Evolutionary conservation across 2,888 invertebrate genomes (phyloP), one percentile per base, ranked within the genome.

Genomic region (Netelia inedita): DNA sequence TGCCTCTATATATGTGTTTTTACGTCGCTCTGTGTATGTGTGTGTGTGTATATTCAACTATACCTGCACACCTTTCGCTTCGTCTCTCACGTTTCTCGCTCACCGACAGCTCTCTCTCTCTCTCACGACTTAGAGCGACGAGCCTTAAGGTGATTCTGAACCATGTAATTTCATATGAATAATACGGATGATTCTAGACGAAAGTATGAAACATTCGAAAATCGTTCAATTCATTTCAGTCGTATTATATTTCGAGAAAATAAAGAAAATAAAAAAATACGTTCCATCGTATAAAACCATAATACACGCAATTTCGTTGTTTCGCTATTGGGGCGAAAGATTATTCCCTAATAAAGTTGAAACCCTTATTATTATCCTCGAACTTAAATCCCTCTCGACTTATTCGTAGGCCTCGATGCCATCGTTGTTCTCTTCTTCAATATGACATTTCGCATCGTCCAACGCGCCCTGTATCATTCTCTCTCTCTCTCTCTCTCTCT

Each of bases 31-130:
- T 14, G n/a, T 14, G n/a, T 76, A 43, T 41, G 19, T 21, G n/a
- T 43, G 57, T 46, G 35, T 35, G 35, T 19, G 21, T 50, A 19
- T 21, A 61, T 73, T 57, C 65, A 19, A 1, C 72, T 65, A 63
- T 79, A 59, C 61, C 82, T 78, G 76, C 46, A 46, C 68, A 46
- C 76, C 76, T 68, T 68, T 69, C 50, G 43, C 69, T 50, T 35
- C 19, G 35, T 78, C 72, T 16, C 59, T 11, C 61, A 61, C 76
- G 41, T 23, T 69, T 53, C 63, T 61, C 53, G n/a, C 71, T 63
- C 61, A 35, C 61, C 3, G 2, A 55, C 50, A 3, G 73, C 21
- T 43, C 66, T 74, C 69, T 68, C 59, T 53, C 46, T 28, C 66
- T 72, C 72, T 66, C 2, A 46, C 5, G 14, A 35, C 35, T 35